A percentile compares a stretch with the other conserved stretches of the same genome.
Evolutionary conservation across 23 tunicate genomes (phyloP).

Genomic region (Diplosoma virens): DNA sequence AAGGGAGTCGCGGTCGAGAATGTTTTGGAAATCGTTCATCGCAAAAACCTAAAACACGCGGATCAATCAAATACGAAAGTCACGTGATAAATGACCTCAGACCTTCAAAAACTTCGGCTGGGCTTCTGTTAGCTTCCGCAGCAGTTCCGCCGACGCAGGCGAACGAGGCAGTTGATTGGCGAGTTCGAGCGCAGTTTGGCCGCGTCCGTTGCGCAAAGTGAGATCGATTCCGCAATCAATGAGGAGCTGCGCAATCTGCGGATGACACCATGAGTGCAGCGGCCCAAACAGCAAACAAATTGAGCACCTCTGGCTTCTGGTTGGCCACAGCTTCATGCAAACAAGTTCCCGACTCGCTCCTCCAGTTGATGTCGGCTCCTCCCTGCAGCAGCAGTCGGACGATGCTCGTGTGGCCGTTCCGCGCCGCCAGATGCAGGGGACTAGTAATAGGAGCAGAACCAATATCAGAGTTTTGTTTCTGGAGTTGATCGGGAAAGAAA

Average conservation of each 20-base stretch:
- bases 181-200: slow-evolving; percentile 54
- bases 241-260: slow-evolving; percentile 49
- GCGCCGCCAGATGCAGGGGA: slow-evolving; percentile 69
- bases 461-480: slow-evolving; percentile 1
- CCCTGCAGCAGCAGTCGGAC: slow-evolving; percentile 34
- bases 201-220: slow-evolving; percentile 31
- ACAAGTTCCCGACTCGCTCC: slow-evolving; percentile 39
- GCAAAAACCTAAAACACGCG: slow-evolving; percentile 36
- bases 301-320: slow-evolving; percentile 41
- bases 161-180: slow-evolving; percentile 31
- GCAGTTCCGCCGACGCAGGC: slow-evolving; percentile 15
- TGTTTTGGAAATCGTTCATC: slow-evolving; percentile 61
- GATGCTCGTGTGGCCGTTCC: slow-evolving; percentile 54
- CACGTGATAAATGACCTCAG: background rate
- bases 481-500: slow-evolving; percentile 11
- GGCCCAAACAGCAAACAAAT: background rate
- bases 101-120: slow-evolving; percentile 45
- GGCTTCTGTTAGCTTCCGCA: slow-evolving; percentile 23
- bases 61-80: background rate
- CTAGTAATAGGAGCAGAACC: background rate
- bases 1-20: slow-evolving; percentile 32
- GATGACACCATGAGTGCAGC: background rate
- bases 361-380: slow-evolving; percentile 64
- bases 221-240: slow-evolving; percentile 58
- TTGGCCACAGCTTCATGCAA: slow-evolving; percentile 62